These are phyloP conservation scores for Gonatopus flavifemur DNA, from an alignment of 1,140 invertebrate species.

Conservation along the genomic window DNA sequence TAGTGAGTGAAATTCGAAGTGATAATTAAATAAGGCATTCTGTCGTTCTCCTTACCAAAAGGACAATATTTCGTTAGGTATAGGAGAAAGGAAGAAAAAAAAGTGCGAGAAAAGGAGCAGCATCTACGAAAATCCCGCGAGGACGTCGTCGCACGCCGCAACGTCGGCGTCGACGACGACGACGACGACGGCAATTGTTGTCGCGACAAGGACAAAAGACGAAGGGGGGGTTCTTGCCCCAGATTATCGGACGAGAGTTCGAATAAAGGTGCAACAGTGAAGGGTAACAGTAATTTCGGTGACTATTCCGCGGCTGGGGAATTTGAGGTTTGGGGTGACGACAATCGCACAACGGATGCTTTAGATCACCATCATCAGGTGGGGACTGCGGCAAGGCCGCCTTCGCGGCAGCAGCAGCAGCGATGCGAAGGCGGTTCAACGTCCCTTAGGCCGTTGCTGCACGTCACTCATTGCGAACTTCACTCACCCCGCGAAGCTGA, in stretches of 20 bases:
- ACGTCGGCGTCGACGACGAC: slow-evolving; percentile 10
- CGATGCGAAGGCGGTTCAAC: slow-evolving; percentile 54
- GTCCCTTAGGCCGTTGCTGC: slow-evolving; percentile 52
- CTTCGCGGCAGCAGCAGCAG: slow-evolving; percentile 45
- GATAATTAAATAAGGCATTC: slow-evolving; percentile 22
- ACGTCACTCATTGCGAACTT: slow-evolving; percentile 55
- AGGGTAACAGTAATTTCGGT: slow-evolving; percentile 55
- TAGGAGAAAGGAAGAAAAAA: slow-evolving; percentile 24
- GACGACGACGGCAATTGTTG: not conserved
- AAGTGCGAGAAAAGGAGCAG: slow-evolving; percentile 6
- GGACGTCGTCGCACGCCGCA: slow-evolving; percentile 15
- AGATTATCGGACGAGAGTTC: slow-evolving; percentile 32
- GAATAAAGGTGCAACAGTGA: slow-evolving; percentile 53
- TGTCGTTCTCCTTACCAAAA: slow-evolving; percentile 26
- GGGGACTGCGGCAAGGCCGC: slow-evolving; percentile 35
- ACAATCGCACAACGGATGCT: slow-evolving; percentile 48
- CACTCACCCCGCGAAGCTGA: slow-evolving; percentile 55
- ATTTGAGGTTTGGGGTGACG: slow-evolving; percentile 57
- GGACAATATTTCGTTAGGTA: slow-evolving; percentile 27
- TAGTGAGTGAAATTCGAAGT: slow-evolving; percentile 19
- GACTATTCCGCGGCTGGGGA: slow-evolving; percentile 57
- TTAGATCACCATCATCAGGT: slow-evolving; percentile 37
- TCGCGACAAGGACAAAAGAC: not conserved
- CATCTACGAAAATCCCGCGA: slow-evolving; percentile 8
- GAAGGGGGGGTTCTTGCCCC: slow-evolving; percentile 22